Evolutionary conservation across 2,113 vertebrate species (phyloP).

Genomic region (Brienomyrus longianalis): DNA sequence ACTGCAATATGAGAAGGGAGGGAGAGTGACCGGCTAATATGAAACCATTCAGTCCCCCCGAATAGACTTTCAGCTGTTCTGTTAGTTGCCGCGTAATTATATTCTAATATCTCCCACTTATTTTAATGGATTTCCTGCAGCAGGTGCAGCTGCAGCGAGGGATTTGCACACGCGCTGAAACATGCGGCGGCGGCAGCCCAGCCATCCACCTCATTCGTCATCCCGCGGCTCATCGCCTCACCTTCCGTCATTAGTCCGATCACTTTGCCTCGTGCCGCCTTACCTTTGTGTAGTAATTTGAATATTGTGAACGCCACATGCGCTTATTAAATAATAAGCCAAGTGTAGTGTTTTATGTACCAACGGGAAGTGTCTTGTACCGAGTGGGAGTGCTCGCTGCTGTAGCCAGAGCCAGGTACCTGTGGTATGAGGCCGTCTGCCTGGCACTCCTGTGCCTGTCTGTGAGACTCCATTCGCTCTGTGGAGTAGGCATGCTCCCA

Average conservation of each 20-base stretch:
- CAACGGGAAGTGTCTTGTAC: not conserved
- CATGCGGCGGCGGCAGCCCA: not conserved
- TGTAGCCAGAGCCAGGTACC: not conserved
- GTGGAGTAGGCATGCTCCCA: not conserved
- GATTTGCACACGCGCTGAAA: conserved; percentile 3
- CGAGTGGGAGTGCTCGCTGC: not conserved
- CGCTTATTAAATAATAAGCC: not conserved
- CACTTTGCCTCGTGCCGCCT: not conserved
- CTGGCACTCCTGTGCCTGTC: not conserved
- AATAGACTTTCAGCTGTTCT: conserved; percentile 66
- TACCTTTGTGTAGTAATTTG: not conserved
- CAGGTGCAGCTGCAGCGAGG: conserved; percentile 47
- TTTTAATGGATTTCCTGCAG: conserved; percentile 56
- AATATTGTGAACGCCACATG: not conserved
- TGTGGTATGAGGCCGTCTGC: not conserved
- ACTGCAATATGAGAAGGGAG: not conserved
- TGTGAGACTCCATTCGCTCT: not conserved
- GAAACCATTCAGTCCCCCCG: conserved; percentile 41
- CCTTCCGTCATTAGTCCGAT: not conserved
- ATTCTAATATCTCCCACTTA: conserved; percentile 59
- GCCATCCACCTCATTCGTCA: not conserved
- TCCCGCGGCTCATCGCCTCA: not conserved
- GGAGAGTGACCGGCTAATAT: conserved; percentile 16
- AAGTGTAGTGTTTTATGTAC: not conserved
- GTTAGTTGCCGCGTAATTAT: conserved; percentile 63